Percentiles rank a stretch among this genome's conserved stretches.
phyloP scores from a whole-genome alignment of 2,113 vertebrate genomes.

The Sylvietta virens region DNA sequence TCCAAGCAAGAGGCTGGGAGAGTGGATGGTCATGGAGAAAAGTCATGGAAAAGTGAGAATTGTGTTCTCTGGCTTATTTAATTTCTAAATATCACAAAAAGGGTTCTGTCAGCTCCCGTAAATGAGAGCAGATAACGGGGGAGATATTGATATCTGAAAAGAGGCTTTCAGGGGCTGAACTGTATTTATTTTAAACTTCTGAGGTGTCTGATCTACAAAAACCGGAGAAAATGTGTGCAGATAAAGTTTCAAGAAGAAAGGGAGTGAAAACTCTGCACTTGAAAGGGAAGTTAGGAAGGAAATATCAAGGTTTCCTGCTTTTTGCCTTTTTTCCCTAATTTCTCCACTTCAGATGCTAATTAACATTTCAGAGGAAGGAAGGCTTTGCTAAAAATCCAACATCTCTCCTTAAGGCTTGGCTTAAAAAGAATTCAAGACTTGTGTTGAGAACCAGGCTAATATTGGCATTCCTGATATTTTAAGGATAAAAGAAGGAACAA shows the following conservation, averaged over 20 bases:
- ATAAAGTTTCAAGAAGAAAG: not conserved
- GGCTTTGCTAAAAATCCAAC: not conserved
- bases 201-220: not conserved
- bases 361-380: conserved; percentile 23
- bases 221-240: not conserved
- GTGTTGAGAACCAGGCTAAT: not conserved
- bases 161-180: not conserved
- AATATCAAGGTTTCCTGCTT: not conserved
- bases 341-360: not conserved
- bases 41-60: not conserved
- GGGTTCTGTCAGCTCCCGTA: not conserved
- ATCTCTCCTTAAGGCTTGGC: not conserved
- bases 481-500: not conserved
- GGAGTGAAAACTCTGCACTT: not conserved
- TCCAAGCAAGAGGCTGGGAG: not conserved
- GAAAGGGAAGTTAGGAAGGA: not conserved
- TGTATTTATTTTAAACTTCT: not conserved
- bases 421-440: not conserved
- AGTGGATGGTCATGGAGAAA: not conserved
- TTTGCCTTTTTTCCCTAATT: not conserved
- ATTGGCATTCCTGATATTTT: not conserved
- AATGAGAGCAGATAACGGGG: not conserved
- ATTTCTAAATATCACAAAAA: not conserved
- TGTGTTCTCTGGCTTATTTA: not conserved
- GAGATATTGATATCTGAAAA: not conserved